Percentiles rank a stretch among this genome's conserved stretches.
Evolutionary conservation across 2,797 vertebrate genomes (phyloP).

Genomic region (Xenopus petersii): DNA sequence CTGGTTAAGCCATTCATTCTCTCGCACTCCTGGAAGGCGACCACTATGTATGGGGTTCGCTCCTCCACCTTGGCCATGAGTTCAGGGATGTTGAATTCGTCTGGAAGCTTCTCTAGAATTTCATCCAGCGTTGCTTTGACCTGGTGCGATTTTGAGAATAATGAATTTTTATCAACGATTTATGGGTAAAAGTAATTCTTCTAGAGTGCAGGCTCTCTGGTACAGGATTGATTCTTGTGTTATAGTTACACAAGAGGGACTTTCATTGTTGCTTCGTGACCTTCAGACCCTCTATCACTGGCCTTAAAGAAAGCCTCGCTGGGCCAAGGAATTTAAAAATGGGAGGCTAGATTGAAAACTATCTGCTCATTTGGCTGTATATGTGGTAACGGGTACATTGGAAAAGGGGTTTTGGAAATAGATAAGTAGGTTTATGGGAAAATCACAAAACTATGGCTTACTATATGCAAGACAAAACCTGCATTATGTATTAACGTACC

Average conservation of each 20-base stretch:
- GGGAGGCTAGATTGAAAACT: too few species aligned
- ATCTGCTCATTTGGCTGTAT: too few species aligned
- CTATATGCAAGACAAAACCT: background rate
- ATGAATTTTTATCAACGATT: too few species aligned
- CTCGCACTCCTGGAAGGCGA: conserved; percentile 91
- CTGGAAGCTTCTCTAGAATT: conserved; percentile 80
- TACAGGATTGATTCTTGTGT: too few species aligned
- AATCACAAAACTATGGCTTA: too few species aligned
- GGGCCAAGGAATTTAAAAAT: too few species aligned
- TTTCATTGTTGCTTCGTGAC: conserved; percentile 9
- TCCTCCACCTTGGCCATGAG: conserved; percentile 81
- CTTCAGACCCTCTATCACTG: background rate
- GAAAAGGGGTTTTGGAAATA: too few species aligned
- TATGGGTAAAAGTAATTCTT: too few species aligned
- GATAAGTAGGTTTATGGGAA: too few species aligned
- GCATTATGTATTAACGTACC: conserved; percentile 58
- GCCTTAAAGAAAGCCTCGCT: too few species aligned
- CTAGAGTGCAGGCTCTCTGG: too few species aligned
- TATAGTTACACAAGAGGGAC: background rate
- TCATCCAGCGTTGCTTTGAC: conserved; percentile 82
- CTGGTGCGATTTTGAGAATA: conserved; percentile 55
- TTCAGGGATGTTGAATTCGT: conserved; percentile 84
- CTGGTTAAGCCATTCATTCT: conserved; percentile 84
- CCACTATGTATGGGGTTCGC: conserved; percentile 82
- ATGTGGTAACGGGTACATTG: too few species aligned